A percentile compares a stretch with the other conserved stretches of the same genome.
Conservation (phyloP, 2,113 vertebrate genomes). For the Agelaius tricolor region DNA sequence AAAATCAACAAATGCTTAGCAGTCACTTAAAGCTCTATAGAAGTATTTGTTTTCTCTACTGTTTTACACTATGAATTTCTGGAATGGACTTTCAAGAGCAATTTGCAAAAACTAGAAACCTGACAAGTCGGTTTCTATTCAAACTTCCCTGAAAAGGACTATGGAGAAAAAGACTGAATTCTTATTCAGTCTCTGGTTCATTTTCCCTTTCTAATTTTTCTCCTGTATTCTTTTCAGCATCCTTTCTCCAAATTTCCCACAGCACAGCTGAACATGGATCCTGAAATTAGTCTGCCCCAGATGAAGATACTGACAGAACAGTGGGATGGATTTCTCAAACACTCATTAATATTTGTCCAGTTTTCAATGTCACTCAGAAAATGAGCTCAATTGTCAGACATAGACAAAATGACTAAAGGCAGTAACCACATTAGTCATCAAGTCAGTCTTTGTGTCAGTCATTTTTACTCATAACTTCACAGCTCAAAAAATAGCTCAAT, state of each 20-base stretch:
- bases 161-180: background rate
- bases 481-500: background rate
- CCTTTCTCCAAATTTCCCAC: background rate
- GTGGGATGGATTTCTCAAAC: background rate
- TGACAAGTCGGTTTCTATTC: background rate
- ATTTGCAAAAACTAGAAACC: background rate
- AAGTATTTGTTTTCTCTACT: background rate
- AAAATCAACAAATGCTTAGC: background rate
- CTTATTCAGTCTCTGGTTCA: background rate
- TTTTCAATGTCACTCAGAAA: background rate
- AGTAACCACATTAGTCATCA: background rate
- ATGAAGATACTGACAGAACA: background rate
- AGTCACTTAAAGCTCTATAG: background rate
- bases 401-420: background rate
- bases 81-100: background rate
- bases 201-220: no score
- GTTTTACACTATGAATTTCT: background rate
- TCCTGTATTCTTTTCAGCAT: background rate
- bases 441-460: background rate
- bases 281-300: background rate
- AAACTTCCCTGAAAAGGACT: background rate
- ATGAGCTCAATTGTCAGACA: background rate
- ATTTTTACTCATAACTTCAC: background rate
- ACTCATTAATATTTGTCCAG: background rate
- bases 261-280: accelerated